These are phyloP conservation scores for Drosophila ustulata DNA, from an alignment of 2,888 invertebrate species.

Conservation along the genomic window DNA sequence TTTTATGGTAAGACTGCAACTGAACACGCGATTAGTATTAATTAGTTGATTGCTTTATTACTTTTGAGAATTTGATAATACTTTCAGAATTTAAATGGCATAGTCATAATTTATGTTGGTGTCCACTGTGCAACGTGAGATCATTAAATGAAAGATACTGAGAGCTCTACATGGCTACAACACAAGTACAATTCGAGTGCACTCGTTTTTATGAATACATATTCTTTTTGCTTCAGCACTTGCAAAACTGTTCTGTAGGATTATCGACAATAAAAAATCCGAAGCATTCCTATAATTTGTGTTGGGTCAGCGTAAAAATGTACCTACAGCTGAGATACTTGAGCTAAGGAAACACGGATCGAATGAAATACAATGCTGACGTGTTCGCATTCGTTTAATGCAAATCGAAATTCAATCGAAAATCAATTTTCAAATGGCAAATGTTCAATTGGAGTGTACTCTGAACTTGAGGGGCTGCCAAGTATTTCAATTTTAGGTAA, in stretches of 20 bases:
- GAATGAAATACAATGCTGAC: slow-evolving; percentile 2
- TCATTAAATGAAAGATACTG: slow-evolving; percentile 5
- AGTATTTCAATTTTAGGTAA: slow-evolving; percentile 25
- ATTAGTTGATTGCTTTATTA: neutral
- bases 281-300: neutral
- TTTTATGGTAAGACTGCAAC: neutral
- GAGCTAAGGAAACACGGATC: slow-evolving; percentile 1
- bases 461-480: slow-evolving; percentile 44
- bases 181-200: neutral
- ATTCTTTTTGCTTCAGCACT: neutral
- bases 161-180: neutral
- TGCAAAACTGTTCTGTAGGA: neutral
- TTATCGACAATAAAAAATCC: neutral
- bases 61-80: neutral
- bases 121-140: neutral
- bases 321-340: neutral
- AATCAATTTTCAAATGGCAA: slow-evolving; percentile 23
- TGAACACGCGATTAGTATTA: neutral
- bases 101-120: neutral
- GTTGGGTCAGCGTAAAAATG: neutral
- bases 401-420: slow-evolving; percentile 9
- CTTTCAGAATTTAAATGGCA: neutral
- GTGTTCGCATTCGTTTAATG: slow-evolving; percentile 9
- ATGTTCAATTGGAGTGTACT: slow-evolving; percentile 14
- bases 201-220: neutral